Evolutionary conservation across 1,140 invertebrate genomes (phyloP).

Genomic region (Gryon sp.): DNA sequence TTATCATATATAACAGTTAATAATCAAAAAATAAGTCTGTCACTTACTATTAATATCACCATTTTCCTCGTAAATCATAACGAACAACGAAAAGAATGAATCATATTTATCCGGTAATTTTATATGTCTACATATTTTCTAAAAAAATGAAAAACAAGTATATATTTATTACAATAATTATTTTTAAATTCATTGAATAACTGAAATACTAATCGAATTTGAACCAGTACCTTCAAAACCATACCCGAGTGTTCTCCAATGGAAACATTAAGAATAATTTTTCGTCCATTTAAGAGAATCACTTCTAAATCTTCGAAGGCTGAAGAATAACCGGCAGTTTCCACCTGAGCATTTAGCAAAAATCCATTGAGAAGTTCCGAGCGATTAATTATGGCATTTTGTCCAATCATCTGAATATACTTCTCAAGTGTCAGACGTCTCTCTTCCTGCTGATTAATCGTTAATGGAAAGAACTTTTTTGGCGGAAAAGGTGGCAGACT

Average conservation of each 20-base stretch:
- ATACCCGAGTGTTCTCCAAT: constrained; percentile 90
- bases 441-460: constrained; percentile 91
- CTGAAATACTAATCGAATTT: constrained; percentile 4
- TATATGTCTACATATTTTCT: constrained; percentile 88
- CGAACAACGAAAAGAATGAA: constrained; percentile 93
- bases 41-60: constrained; percentile 83
- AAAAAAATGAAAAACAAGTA: constrained; percentile 67
- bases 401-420: constrained; percentile 95
- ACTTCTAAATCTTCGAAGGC: constrained; percentile 89
- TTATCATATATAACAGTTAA: too few species aligned
- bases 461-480: constrained; percentile 93
- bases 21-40: constrained; percentile 3
- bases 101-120: constrained; percentile 87
- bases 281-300: constrained; percentile 91
- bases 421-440: constrained; percentile 92
- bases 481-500: constrained; percentile 92
- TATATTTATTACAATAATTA: neutral
- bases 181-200: too few species aligned
- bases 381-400: constrained; percentile 88
- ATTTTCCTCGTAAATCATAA: constrained; percentile 88
- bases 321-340: constrained; percentile 85
- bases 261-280: constrained; percentile 89
- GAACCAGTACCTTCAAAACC: constrained; percentile 84
- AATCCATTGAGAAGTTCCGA: constrained; percentile 92
- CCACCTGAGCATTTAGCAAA: constrained; percentile 94